These are phyloP conservation scores for Notospermus geniculatus DNA, from an alignment of 1,140 invertebrate genomes.

Conservation along the genomic window DNA sequence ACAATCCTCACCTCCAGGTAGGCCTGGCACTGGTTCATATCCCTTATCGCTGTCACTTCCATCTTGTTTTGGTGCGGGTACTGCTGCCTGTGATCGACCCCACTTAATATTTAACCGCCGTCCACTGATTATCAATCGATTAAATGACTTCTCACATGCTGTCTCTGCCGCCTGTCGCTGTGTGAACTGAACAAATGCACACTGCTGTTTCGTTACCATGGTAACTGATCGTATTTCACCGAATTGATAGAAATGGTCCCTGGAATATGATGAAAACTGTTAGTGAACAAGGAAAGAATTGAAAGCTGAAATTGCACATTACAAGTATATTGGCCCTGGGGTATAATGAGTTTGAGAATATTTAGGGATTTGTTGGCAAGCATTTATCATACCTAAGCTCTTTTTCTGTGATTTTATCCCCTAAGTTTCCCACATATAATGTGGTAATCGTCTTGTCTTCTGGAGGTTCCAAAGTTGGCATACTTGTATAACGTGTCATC, in stretches of 20 bases:
- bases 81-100: slow-evolving; percentile 64
- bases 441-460: slow-evolving; percentile 97
- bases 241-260: slow-evolving; percentile 96
- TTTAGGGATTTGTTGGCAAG: not conserved
- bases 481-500: slow-evolving; percentile 81
- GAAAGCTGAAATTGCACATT: slow-evolving; percentile 7
- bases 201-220: slow-evolving; percentile 88
- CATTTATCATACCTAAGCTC: slow-evolving; percentile 69
- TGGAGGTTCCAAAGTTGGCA: slow-evolving; percentile 92
- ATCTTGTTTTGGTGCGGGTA: slow-evolving; percentile 38
- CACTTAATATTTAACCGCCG: slow-evolving; percentile 89
- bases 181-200: slow-evolving; percentile 97
- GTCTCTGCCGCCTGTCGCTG: slow-evolving; percentile 82
- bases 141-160: slow-evolving; percentile 94
- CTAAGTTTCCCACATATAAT: slow-evolving; percentile 90
- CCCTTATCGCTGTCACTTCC: slow-evolving; percentile 52
- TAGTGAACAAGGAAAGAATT: not conserved
- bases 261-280: slow-evolving; percentile 39
- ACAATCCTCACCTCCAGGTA: slow-evolving; percentile 60
- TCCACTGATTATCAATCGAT: slow-evolving; percentile 73
- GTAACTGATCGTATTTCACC: slow-evolving; percentile 96
- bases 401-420: slow-evolving; percentile 82
- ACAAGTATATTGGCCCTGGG: no score
- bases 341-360: no score
- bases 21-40: slow-evolving; percentile 83